Base-by-base conservation (phyloP, 2,113 vertebrate genomes). In the Gnathonemus echidnorhynchus region DNA sequence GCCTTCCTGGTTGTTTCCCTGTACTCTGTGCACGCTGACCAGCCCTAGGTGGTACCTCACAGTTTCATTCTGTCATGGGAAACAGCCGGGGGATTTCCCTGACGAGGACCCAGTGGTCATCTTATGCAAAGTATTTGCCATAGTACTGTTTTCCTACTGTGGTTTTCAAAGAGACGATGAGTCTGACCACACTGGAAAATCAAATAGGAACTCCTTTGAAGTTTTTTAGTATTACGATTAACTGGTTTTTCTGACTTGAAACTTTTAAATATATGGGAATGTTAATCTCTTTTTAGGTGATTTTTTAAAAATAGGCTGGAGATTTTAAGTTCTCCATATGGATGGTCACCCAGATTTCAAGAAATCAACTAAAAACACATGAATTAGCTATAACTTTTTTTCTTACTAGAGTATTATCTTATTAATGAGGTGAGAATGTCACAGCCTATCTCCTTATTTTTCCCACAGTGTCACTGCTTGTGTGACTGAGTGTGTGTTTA, bases 91-190 rank as follows among this genome's bases (percentile, higher is more conserved):
- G 87, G 39, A 66, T 62, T 88, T 8, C 87, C 87, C 87, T 45
- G 87, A 19, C 17, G 1, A 35, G 50, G 15, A 56, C 35, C 19
- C 87, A 66, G 19, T 27, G 87, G 56, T 45, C 35, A 66, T 24
- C 87, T 21, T 88, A 88, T 88, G 87, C 87, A 66, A 88, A 88
- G 53, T 1, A 46, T 19, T 21, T 39, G 48, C 56, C 70, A 58
- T 45, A 50, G 1, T 39, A 70, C 84, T 62, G 66, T 91, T 89
- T 6, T 92, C 86, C 92, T 88, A 92, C 91, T 92, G 88, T 93
- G 89, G 93, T 39, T 92, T 80, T 80, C 17, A 42, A 31, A 19
- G 10, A 52, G 6, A 48, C 39, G 48, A 88, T 45, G 39, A 10
- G 66, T n/a, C 58, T 49, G 35, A 45, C 87, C 49, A 50, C 35